Percentiles rank a stretch among this genome's conserved stretches.
Evolutionary conservation across 2,888 invertebrate genomes (phyloP).

Genomic region (Eilema griseolum): DNA sequence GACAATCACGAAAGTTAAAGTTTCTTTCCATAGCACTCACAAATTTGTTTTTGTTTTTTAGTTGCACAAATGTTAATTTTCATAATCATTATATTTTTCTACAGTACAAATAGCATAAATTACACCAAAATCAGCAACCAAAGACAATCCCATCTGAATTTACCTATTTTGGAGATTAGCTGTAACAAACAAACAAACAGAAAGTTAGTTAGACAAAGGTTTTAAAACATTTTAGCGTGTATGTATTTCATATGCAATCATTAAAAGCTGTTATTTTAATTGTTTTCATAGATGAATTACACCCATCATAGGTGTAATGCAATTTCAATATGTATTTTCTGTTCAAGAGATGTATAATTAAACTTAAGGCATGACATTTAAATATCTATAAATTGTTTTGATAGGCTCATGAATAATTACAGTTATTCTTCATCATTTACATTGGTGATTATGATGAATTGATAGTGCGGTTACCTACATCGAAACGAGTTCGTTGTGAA

Average conservation of each 20-base stretch:
- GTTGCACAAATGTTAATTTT: no score
- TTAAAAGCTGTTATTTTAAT: no score
- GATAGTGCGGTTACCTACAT: constrained; percentile 2
- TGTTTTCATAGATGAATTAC: background rate
- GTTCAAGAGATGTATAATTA: background rate
- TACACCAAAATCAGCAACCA: no score
- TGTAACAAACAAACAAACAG: no score
- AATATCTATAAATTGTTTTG: constrained; percentile 7
- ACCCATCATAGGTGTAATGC: background rate
- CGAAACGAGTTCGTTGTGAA: constrained; percentile 19
- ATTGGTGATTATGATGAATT: constrained; percentile 8
- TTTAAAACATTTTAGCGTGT: no score
- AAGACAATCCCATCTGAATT: no score
- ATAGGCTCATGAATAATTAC: constrained; percentile 5
- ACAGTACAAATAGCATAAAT: no score
- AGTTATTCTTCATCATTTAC: constrained; percentile 2
- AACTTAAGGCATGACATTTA: background rate
- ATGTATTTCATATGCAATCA: no score
- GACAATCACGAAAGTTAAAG: no score
- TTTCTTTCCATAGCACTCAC: background rate
- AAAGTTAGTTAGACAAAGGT: no score
- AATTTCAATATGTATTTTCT: constrained; percentile 3
- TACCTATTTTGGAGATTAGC: no score
- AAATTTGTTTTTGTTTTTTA: background rate
- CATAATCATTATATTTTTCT: no score